Conservation (phyloP, 2,113 vertebrate genomes). For the Eleginops maclovinus region DNA sequence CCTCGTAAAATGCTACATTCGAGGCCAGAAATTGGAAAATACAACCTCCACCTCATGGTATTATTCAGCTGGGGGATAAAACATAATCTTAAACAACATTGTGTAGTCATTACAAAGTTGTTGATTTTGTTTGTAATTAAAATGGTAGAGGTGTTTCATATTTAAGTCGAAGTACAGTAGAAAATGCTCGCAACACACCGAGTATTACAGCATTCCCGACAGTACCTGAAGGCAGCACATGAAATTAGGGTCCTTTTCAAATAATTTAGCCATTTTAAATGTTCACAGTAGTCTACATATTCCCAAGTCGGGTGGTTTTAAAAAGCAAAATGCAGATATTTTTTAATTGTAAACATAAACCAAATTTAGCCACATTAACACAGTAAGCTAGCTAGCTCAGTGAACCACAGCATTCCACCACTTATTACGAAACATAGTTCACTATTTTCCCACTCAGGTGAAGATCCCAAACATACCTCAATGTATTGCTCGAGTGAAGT, state of each 20-base stretch:
- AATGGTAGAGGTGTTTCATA: neutral
- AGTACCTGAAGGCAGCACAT: constrained; percentile 23
- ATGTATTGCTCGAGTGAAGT: too few relatives aligned
- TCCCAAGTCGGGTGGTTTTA: too few relatives aligned
- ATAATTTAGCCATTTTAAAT: too few relatives aligned
- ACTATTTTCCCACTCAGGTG: too few relatives aligned
- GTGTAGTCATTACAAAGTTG: neutral
- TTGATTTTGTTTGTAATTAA: neutral
- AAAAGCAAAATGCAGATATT: too few relatives aligned
- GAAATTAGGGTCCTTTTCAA: too few relatives aligned
- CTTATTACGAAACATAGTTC: too few relatives aligned
- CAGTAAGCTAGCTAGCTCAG: neutral
- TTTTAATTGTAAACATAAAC: too few relatives aligned
- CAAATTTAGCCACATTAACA: too few relatives aligned
- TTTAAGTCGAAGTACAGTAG: neutral
- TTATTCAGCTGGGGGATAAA: constrained; percentile 1
- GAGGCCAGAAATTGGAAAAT: constrained; percentile 1
- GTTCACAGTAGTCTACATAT: too few relatives aligned
- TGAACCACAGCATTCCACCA: neutral
- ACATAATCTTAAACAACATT: too few relatives aligned
- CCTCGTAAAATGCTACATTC: neutral
- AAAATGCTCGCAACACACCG: neutral
- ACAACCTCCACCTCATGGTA: neutral
- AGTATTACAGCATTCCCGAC: constrained; percentile 1
- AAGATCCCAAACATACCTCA: too few relatives aligned